Percentiles rank a stretch among this genome's conserved stretches.
Evolutionary conservation across 92 coral and sea anemone genomes (phyloP).

Genomic region (Isaurus tuberculatus): DNA sequence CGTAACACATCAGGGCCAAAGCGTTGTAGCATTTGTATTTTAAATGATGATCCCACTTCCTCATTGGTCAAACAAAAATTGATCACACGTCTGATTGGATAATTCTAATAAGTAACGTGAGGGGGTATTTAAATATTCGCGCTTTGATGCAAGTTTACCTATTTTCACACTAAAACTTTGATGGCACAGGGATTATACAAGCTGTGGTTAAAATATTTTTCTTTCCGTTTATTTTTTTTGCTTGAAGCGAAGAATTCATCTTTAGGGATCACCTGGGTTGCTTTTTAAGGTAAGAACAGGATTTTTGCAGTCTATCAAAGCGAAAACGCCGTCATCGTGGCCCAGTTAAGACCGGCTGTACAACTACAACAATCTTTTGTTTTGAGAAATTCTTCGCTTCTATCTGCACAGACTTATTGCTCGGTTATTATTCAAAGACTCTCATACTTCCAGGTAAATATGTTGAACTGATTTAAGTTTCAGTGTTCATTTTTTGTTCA

Average conservation of each 20-base stretch:
- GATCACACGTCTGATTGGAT: conserved; percentile 70
- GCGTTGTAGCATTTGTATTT: conserved; percentile 76
- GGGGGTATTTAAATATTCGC: conserved; percentile 99
- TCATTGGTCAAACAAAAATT: conserved; percentile 64
- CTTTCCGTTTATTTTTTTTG: neutral
- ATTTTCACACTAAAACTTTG: conserved; percentile 58
- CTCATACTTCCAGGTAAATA: neutral
- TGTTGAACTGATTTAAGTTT: neutral
- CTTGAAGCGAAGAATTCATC: conserved; percentile 35
- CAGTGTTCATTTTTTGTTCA: neutral
- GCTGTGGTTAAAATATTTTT: neutral
- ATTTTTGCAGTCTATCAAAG: neutral
- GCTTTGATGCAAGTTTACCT: conserved; percentile 92
- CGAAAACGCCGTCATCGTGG: neutral
- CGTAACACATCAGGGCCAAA: conserved; percentile 15
- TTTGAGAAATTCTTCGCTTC: conserved; percentile 24
- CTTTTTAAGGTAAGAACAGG: conserved; percentile 19
- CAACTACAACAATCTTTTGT: conserved; percentile 46
- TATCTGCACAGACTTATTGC: conserved; percentile 8
- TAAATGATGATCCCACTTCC: conserved; percentile 67
- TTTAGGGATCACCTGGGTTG: conserved; percentile 36
- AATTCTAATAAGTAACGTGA: conserved; percentile 91
- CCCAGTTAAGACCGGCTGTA: neutral
- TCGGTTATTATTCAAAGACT: conserved; percentile 2
- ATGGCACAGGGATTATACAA: conserved; percentile 43